A percentile compares a stretch with the other conserved stretches of the same genome.
Evolutionary conservation across 2,888 invertebrate species (phyloP).

Genomic region (Athetis lepigone): DNA sequence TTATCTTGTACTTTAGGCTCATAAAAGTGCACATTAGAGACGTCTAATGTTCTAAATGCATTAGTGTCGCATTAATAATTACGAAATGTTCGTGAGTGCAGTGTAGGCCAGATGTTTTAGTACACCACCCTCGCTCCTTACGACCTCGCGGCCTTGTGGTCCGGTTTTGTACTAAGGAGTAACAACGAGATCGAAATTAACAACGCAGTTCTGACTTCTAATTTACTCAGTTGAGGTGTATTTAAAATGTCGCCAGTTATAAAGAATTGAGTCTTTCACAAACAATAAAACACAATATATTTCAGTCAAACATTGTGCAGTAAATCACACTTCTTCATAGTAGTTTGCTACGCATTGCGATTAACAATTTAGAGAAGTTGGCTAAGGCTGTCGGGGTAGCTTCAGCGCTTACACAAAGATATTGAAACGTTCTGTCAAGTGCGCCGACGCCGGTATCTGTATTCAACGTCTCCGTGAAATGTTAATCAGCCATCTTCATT

Average conservation of each 20-base stretch:
- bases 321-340: slow-evolving; percentile 3
- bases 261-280: background rate
- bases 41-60: slow-evolving; percentile 84
- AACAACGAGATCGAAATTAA: slow-evolving; percentile 42
- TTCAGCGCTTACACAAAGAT: slow-evolving; percentile 42
- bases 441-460: slow-evolving; percentile 50
- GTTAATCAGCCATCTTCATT: slow-evolving; percentile 57
- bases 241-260: no score
- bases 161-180: slow-evolving; percentile 38
- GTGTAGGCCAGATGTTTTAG: slow-evolving; percentile 67
- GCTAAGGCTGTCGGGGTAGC: slow-evolving; percentile 18
- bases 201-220: slow-evolving; percentile 2
- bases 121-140: slow-evolving; percentile 50
- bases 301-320: slow-evolving; percentile 16
- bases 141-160: slow-evolving; percentile 48
- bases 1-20: slow-evolving; percentile 78
- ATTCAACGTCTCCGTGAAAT: slow-evolving; percentile 54
- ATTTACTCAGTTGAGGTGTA: slow-evolving; percentile 1
- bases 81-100: slow-evolving; percentile 76
- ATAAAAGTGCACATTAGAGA: slow-evolving; percentile 85
- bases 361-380: slow-evolving; percentile 37
- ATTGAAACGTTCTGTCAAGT: slow-evolving; percentile 46
- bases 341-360: slow-evolving; percentile 19
- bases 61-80: slow-evolving; percentile 86
- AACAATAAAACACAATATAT: slow-evolving; percentile 14